Evolutionary conservation across 2,888 invertebrate genomes (phyloP), one percentile per base, ranked within the genome.

Genomic region (Nomada flava): DNA sequence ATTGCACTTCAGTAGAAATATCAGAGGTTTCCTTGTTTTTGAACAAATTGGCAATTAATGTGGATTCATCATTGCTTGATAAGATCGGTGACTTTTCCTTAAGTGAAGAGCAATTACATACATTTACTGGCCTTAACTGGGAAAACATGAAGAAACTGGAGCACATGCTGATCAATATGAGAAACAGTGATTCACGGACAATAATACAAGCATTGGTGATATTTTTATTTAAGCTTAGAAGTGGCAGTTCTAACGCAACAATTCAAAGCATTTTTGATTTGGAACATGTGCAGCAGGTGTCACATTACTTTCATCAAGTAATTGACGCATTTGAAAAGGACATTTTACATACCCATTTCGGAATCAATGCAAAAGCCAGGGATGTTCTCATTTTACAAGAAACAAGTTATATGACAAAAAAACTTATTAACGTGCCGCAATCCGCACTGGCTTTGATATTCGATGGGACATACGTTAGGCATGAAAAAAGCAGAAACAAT

Each of bases 401-500:
- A 65, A 88, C 13, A 71, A 83, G 72, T 84, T 88, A 13, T 26
- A 2, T 26, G 26, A 26, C 26, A 26, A 26, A 26, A 26, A 20
- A 20, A 20, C 20, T 20, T 20, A 20, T 20, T 20, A 20, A 20
- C 20, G 20, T 20, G 20, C 20, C 20, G 20, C 20, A 20, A 20
- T 20, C 20, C 20, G 20, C 26, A 26, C 2, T 26, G 26, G 26
- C 26, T 26, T 26, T 26, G 26, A 88, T 88, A 55, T 83, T 70
- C 64, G 81, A 87, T 71, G 86, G 83, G 10, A 88, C 83, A 0
- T 88, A 88, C 63, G 76, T 73, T 26, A 82, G 88, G 2, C 84
- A 86, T 71, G 63, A 84, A 29, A 89, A 86, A 59, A 87, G 84
- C 52, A 71, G 77, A 0, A 86, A 88, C 63, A 87, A 89, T 57